Evolutionary conservation across 2,797 vertebrate species (phyloP).

Genomic region (Labeo calbasu): DNA sequence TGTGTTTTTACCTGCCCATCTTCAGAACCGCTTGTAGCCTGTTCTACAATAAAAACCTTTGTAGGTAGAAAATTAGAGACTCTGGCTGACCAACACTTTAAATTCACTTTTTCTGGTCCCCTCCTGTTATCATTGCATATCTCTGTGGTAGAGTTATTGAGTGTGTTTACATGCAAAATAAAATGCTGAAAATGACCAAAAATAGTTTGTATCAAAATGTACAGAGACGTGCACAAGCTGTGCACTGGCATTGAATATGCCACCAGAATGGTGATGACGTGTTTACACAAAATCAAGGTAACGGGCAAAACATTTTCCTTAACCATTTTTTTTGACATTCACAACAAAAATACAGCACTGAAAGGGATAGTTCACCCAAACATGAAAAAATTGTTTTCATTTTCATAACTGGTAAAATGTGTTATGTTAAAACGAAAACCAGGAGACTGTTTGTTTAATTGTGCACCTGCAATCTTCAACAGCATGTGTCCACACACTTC

Average conservation of each 20-base stretch:
- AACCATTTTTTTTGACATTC: not conserved
- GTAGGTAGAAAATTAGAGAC: not conserved
- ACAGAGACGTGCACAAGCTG: not conserved
- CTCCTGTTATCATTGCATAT: slow-evolving; percentile 12
- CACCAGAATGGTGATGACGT: not conserved
- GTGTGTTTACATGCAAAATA: not conserved
- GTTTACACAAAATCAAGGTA: not conserved
- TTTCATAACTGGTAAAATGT: not conserved
- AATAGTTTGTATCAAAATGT: not conserved
- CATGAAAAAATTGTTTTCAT: not conserved
- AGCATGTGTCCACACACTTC: not conserved
- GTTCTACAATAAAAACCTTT: not conserved
- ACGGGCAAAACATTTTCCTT: not conserved
- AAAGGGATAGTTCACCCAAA: not conserved
- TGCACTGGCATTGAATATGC: not conserved
- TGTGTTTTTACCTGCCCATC: slow-evolving; percentile 5
- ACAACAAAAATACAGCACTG: not conserved
- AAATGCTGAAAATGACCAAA: too few species aligned
- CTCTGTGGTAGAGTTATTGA: slow-evolving; percentile 1
- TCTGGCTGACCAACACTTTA: not conserved
- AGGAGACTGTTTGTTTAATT: not conserved
- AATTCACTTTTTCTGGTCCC: not conserved
- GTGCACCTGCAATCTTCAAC: not conserved
- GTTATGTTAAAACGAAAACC: not conserved
- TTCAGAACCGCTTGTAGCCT: not conserved